phyloP scores from a whole-genome alignment of 2,888 invertebrate genomes.

The Serrognathus titanus region DNA sequence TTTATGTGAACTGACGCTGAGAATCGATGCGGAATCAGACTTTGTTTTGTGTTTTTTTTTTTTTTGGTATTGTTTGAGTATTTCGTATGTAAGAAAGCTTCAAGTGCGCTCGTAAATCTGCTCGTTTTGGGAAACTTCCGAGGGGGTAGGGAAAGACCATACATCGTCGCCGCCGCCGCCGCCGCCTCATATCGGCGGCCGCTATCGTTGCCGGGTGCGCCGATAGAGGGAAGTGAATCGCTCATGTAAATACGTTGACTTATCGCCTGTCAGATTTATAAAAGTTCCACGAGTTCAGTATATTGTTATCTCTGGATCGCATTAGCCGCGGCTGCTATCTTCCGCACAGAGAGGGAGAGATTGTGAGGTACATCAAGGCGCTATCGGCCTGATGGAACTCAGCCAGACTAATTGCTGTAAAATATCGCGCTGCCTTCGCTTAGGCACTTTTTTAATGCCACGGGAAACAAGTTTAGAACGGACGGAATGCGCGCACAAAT shows the following conservation, averaged over 20 bases:
- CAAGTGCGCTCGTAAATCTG: too few relatives aligned
- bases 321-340: conserved; percentile 39
- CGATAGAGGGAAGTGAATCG: conserved; percentile 33
- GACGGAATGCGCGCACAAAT: background rate
- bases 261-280: conserved; percentile 42
- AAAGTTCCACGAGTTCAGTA: conserved; percentile 40
- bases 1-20: too few relatives aligned
- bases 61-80: too few relatives aligned
- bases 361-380: conserved; percentile 22
- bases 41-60: too few relatives aligned
- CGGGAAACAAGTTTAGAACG: conserved; percentile 1
- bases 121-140: too few relatives aligned
- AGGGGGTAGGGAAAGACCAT: too few relatives aligned
- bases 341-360: conserved; percentile 30
- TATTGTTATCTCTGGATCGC: conserved; percentile 42
- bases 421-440: conserved; percentile 28
- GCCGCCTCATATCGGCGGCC: background rate
- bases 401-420: conserved; percentile 33
- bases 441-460: conserved; percentile 11
- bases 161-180: background rate
- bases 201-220: conserved; percentile 1
- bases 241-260: conserved; percentile 40
- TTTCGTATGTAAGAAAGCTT: too few relatives aligned
- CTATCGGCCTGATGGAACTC: conserved; percentile 32
- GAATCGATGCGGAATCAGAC: too few relatives aligned